Conservation (phyloP, 2,113 vertebrate species). For the Agelaius tricolor region DNA sequence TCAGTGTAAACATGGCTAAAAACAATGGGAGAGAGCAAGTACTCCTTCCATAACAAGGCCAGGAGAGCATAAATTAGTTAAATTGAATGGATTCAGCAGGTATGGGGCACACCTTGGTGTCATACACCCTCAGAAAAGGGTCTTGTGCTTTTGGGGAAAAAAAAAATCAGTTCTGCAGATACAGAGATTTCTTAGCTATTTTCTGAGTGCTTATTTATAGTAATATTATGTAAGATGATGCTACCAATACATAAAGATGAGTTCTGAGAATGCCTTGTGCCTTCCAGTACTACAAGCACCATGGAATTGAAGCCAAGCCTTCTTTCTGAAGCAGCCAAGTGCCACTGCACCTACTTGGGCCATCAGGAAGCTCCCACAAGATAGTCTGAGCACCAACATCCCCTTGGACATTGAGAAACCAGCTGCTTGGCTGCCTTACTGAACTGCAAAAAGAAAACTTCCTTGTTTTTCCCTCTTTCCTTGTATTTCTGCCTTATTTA, state of each 20-base stretch:
- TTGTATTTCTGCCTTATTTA: neutral
- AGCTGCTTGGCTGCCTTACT: neutral
- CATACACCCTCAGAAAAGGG: neutral
- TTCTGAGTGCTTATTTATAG: neutral
- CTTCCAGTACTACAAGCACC: neutral
- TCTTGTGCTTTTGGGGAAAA: neutral
- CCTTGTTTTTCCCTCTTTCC: neutral
- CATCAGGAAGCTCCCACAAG: neutral
- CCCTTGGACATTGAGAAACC: neutral
- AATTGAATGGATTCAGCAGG: neutral
- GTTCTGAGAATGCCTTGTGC: neutral
- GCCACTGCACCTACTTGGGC: neutral
- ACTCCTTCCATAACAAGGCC: neutral
- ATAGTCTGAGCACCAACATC: neutral
- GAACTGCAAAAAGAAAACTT: neutral
- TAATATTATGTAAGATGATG: neutral
- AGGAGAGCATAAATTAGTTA: neutral
- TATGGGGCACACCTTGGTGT: neutral
- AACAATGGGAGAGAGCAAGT: neutral
- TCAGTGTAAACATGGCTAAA: neutral
- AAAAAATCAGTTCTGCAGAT: neutral
- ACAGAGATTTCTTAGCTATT: neutral
- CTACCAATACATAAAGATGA: neutral
- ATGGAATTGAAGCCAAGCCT: neutral
- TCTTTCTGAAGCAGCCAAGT: neutral